These are phyloP conservation scores for Agonopterix subpropinquella DNA, from an alignment of 2,888 invertebrate genomes.

Conservation along the genomic window DNA sequence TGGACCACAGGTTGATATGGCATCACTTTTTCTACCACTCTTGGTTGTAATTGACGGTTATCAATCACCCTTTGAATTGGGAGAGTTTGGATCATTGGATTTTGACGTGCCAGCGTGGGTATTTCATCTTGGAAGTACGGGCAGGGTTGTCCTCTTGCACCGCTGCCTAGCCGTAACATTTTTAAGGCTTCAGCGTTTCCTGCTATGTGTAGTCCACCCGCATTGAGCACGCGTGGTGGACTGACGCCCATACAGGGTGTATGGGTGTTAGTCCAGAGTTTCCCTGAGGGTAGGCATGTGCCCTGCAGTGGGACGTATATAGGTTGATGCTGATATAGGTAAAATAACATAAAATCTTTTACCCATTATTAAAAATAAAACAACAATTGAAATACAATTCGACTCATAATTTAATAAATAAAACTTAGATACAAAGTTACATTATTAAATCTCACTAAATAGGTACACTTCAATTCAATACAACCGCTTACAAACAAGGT, in stretches of 20 bases:
- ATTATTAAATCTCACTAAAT: background rate
- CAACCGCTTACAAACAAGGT: slow-evolving; percentile 23
- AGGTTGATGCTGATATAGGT: too few species aligned
- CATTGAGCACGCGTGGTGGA: too few species aligned
- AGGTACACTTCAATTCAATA: background rate
- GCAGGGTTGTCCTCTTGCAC: slow-evolving; percentile 1
- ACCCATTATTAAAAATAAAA: too few species aligned
- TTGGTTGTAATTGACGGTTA: background rate
- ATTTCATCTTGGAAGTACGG: slow-evolving; percentile 6
- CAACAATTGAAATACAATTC: background rate
- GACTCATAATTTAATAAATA: background rate
- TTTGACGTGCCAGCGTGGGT: slow-evolving; percentile 3
- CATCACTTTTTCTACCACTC: background rate
- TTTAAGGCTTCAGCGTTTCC: slow-evolving; percentile 23
- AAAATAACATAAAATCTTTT: too few species aligned
- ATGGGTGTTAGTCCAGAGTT: too few species aligned
- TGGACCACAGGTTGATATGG: background rate
- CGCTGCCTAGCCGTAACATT: slow-evolving; percentile 15
- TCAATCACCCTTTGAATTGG: too few species aligned
- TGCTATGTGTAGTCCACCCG: slow-evolving; percentile 4
- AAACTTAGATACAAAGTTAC: slow-evolving; percentile 4
- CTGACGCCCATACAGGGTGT: too few species aligned
- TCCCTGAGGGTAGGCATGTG: too few species aligned
- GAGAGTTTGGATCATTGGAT: too few species aligned
- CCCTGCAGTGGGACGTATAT: too few species aligned